Evolutionary conservation across 1,140 invertebrate genomes (phyloP).

Genomic region (Holcopasites calliopsidis): DNA sequence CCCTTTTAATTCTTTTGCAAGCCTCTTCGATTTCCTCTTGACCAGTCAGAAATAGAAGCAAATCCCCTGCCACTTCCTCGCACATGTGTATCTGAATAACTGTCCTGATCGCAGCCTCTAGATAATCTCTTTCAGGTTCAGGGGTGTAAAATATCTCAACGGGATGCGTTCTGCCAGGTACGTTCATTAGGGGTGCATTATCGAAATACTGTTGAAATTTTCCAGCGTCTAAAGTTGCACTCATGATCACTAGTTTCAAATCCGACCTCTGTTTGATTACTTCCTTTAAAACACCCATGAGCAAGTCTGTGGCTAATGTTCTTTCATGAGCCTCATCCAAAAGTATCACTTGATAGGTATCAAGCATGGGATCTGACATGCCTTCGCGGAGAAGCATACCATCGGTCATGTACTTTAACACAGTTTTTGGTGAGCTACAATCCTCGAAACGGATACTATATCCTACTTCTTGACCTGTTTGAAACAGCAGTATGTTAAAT

Average conservation of each 20-base stretch:
- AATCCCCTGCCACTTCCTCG: slow-evolving; percentile 96
- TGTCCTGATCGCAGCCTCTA: slow-evolving; percentile 99
- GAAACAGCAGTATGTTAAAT: slow-evolving; percentile 8
- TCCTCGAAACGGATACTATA: slow-evolving; percentile 99
- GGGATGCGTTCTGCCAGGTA: slow-evolving; percentile 97
- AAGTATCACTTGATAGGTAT: slow-evolving; percentile 97
- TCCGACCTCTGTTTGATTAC: slow-evolving; percentile 96
- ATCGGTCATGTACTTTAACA: slow-evolving; percentile 98
- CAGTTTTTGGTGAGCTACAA: slow-evolving; percentile 96
- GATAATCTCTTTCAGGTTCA: slow-evolving; percentile 98
- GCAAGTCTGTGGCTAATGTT: slow-evolving; percentile 98
- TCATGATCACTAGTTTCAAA: slow-evolving; percentile 99
- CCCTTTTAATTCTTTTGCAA: slow-evolving; percentile 97
- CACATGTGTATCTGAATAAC: slow-evolving; percentile 99
- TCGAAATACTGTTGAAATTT: slow-evolving; percentile 99
- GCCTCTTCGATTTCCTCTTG: slow-evolving; percentile 99
- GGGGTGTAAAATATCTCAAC: slow-evolving; percentile 99
- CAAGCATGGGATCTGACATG: slow-evolving; percentile 99
- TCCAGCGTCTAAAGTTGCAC: slow-evolving; percentile 99
- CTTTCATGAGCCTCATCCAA: slow-evolving; percentile 99
- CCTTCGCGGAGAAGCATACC: slow-evolving; percentile 99
- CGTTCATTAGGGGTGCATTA: slow-evolving; percentile 98
- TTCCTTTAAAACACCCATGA: slow-evolving; percentile 99
- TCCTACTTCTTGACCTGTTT: slow-evolving; percentile 94
- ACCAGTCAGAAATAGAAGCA: slow-evolving; percentile 97